Evolutionary conservation across 2,797 vertebrate species (phyloP).

Genomic region (Atherinosoma microstoma): DNA sequence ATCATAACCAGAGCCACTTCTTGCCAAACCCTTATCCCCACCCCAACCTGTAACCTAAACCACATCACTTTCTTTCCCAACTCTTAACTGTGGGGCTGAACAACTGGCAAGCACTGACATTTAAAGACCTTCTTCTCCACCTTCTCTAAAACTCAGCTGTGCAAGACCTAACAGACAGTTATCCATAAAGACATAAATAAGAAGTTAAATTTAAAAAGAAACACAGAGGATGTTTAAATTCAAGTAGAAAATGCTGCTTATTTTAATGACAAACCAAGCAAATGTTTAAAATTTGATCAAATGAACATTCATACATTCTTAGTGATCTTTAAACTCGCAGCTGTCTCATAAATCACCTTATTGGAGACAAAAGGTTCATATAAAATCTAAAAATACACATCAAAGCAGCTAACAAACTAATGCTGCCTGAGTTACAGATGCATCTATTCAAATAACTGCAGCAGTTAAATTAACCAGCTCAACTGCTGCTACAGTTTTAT

Average conservation of each 20-base stretch:
- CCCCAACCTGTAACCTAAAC: neutral
- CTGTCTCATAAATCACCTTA: neutral
- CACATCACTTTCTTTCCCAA: conserved; percentile 52
- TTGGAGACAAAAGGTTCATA: neutral
- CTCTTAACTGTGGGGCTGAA: conserved; percentile 58
- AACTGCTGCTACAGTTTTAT: neutral
- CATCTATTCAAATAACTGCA: neutral
- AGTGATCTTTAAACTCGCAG: neutral
- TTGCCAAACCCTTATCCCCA: neutral
- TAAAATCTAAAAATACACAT: neutral
- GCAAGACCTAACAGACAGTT: conserved; percentile 62
- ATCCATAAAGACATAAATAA: conserved; percentile 15
- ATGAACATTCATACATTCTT: neutral
- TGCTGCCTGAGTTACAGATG: neutral
- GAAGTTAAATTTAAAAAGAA: neutral
- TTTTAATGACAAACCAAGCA: neutral
- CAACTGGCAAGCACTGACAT: conserved; percentile 54
- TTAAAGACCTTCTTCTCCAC: conserved; percentile 46
- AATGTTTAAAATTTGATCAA: neutral
- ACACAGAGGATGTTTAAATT: neutral
- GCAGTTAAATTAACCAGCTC: neutral
- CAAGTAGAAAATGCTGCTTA: neutral
- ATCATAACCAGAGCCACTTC: neutral
- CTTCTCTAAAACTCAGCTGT: conserved; percentile 56
- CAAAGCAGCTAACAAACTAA: neutral